Evolutionary conservation across 1,140 invertebrate genomes (phyloP).

Genomic region (Zaprionus taronus): DNA sequence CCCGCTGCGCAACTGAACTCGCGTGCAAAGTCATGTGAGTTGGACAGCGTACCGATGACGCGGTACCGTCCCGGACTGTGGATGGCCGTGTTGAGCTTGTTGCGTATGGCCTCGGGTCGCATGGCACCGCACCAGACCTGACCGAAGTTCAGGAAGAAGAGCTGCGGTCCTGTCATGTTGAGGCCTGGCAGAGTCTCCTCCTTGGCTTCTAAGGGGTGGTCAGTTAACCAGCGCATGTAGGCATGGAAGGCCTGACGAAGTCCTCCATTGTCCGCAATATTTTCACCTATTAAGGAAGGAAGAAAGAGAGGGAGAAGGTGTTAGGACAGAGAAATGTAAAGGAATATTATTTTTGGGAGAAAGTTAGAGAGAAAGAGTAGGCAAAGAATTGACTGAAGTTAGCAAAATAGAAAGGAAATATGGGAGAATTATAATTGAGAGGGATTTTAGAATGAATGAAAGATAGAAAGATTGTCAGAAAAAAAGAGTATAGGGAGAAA

Average conservation of each 20-base stretch:
- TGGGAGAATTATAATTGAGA: neutral
- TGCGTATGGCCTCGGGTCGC: constrained; percentile 77
- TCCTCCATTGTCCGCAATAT: constrained; percentile 96
- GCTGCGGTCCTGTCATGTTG: constrained; percentile 89
- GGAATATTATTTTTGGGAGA: neutral
- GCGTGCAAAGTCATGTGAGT: constrained; percentile 92
- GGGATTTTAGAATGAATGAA: no score
- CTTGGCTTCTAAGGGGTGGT: constrained; percentile 54
- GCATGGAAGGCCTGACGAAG: constrained; percentile 92
- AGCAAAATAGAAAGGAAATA: no score
- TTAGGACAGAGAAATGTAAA: neutral
- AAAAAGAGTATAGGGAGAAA: no score
- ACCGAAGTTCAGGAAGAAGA: constrained; percentile 94
- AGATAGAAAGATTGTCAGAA: neutral
- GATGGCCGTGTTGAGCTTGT: constrained; percentile 90
- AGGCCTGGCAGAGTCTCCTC: constrained; percentile 89
- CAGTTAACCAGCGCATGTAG: constrained; percentile 73
- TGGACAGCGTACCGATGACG: constrained; percentile 93
- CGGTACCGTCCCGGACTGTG: constrained; percentile 91
- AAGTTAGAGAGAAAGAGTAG: neutral
- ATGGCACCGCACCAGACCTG: constrained; percentile 91
- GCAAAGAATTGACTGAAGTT: no score
- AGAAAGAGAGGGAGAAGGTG: neutral
- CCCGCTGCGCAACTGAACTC: constrained; percentile 89
- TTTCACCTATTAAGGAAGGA: constrained; percentile 87